These are phyloP conservation scores for Argyrosomus regius DNA, from an alignment of 2,797 vertebrate species.

Conservation along the genomic window DNA sequence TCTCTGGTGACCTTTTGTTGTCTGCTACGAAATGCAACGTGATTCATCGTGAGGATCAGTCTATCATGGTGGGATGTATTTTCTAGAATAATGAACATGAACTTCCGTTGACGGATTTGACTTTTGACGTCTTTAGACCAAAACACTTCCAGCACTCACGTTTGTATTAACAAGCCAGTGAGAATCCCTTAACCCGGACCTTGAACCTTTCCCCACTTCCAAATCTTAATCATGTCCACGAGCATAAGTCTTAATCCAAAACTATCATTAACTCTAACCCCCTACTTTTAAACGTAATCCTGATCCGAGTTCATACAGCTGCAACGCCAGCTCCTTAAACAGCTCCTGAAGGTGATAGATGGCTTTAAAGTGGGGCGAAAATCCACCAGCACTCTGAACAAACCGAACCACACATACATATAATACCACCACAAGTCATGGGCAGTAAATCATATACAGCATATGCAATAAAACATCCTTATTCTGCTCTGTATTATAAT, in stretches of 20 bases:
- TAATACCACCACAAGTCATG: neutral
- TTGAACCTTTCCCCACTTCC: neutral
- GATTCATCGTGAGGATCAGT: too few relatives aligned
- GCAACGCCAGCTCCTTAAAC: neutral
- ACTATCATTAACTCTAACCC: neutral
- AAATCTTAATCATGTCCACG: neutral
- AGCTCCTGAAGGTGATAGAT: neutral
- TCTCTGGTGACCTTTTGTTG: neutral
- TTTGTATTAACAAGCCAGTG: neutral
- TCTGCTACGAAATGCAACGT: too few relatives aligned
- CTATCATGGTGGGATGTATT: neutral
- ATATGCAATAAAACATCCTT: neutral
- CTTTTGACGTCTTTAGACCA: neutral
- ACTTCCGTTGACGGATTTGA: neutral
- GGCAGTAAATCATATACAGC: neutral
- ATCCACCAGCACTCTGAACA: neutral
- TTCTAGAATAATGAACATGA: too few relatives aligned
- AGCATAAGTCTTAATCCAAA: neutral
- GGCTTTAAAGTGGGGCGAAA: neutral
- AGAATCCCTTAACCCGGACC: neutral
- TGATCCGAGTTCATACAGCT: neutral
- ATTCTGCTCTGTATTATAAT: neutral
- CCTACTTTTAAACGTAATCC: neutral
- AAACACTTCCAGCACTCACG: conserved; percentile 7
- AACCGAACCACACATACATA: neutral